Evolutionary conservation across 2,113 vertebrate species (phyloP).

Genomic region (Psilopogon haemacephalus): DNA sequence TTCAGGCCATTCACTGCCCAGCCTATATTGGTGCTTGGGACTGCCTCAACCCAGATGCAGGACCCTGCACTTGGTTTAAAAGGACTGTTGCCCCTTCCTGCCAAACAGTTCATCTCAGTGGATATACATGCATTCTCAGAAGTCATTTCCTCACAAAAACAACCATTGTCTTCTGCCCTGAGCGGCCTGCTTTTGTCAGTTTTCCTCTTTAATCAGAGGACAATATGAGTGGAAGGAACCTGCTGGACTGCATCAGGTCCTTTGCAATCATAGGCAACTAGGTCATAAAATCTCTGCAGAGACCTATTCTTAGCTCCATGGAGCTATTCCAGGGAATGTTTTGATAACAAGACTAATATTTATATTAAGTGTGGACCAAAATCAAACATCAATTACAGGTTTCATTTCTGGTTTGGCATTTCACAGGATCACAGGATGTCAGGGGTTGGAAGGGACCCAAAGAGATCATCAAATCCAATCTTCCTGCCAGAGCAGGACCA

Average conservation of each 20-base stretch:
- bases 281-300: neutral
- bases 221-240: rapidly evolving
- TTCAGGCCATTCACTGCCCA: too few relatives aligned
- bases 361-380: conserved; percentile 11
- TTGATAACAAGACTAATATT: neutral
- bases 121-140: neutral
- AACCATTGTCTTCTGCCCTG: neutral
- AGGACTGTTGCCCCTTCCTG: neutral
- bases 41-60: too few relatives aligned
- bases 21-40: too few relatives aligned
- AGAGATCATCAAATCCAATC: too few relatives aligned
- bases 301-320: neutral
- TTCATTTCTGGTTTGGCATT: neutral
- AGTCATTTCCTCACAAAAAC: neutral
- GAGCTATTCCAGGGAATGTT: neutral
- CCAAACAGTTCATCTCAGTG: neutral
- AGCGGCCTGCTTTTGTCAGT: neutral
- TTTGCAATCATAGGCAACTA: neutral
- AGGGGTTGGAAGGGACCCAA: too few relatives aligned
- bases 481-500: too few relatives aligned
- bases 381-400: neutral
- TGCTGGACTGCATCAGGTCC: neutral
- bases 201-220: neutral
- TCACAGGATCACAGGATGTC: too few relatives aligned
- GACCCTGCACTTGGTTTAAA: neutral